A percentile compares a stretch with the other conserved stretches of the same genome.
phyloP scores from a whole-genome alignment of 2,888 invertebrate species.

The Netelia melanura region DNA sequence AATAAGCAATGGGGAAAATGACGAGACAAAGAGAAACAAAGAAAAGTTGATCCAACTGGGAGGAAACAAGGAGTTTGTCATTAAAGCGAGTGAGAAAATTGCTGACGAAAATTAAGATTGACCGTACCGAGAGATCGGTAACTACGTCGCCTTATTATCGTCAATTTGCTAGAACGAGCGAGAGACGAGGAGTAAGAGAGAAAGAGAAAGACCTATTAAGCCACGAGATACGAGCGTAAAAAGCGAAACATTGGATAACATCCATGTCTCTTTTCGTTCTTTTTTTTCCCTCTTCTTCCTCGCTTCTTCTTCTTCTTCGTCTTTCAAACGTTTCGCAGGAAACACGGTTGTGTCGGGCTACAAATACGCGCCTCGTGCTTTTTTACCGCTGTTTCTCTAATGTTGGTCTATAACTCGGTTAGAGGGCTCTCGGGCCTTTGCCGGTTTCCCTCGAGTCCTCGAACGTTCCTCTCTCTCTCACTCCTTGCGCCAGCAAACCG shows the following conservation, averaged over 20 bases:
- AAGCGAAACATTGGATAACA: too few relatives aligned
- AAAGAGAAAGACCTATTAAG: too few relatives aligned
- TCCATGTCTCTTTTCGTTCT: too few relatives aligned
- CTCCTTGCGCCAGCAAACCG: constrained; percentile 38
- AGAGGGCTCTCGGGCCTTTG: constrained; percentile 43
- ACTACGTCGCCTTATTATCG: too few relatives aligned
- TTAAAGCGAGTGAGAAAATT: constrained; percentile 46
- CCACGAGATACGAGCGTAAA: too few relatives aligned
- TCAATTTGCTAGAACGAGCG: too few relatives aligned
- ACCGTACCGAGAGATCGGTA: background rate
- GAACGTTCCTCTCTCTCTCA: background rate
- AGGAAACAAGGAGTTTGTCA: constrained; percentile 19
- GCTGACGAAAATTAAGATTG: constrained; percentile 32
- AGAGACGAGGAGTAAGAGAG: too few relatives aligned
- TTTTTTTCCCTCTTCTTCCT: too few relatives aligned
- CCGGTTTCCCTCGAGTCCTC: constrained; percentile 34
- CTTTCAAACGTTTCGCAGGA: constrained; percentile 3
- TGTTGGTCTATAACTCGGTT: constrained; percentile 56
- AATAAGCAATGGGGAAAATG: too few relatives aligned
- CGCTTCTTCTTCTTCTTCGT: background rate
- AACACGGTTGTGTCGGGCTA: constrained; percentile 9
- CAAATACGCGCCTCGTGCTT: constrained; percentile 34
- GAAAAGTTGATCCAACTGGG: constrained; percentile 3
- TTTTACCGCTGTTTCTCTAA: constrained; percentile 46
- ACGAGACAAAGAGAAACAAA: background rate